Evolutionary conservation across 53 echinoderm and acorn worm species (phyloP).

Genomic region (Temnopleurus reevesii): DNA sequence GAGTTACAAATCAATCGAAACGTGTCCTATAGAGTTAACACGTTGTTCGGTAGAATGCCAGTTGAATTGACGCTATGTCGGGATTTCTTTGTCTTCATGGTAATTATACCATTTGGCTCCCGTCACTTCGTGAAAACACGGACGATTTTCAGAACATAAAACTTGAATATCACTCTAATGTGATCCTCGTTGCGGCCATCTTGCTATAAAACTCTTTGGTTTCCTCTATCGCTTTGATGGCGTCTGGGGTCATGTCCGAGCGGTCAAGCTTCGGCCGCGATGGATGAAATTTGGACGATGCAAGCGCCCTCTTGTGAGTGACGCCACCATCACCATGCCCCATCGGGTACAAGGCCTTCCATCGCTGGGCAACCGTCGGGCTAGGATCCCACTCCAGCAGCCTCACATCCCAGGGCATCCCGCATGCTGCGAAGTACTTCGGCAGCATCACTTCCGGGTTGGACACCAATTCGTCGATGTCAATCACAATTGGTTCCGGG

Average conservation of each 20-base stretch:
- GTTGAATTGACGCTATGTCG: too few species aligned
- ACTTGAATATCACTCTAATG: too few species aligned
- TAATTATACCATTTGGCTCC: too few species aligned
- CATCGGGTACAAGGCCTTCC: conserved; percentile 24
- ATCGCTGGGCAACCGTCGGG: background rate
- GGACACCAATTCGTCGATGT: conserved; percentile 52
- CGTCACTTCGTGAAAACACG: too few species aligned
- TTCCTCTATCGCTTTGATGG: conserved; percentile 45
- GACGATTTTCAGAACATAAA: too few species aligned
- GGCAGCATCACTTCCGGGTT: conserved; percentile 51
- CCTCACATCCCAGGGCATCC: conserved; percentile 56
- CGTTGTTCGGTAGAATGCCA: too few species aligned
- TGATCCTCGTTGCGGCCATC: conserved; percentile 37
- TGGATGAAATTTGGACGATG: background rate
- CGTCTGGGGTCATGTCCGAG: conserved; percentile 42
- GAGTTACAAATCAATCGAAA: too few species aligned
- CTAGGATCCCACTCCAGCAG: conserved; percentile 55
- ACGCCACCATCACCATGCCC: background rate
- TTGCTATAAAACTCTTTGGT: conserved; percentile 21
- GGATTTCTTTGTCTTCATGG: too few species aligned
- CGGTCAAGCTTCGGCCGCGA: background rate
- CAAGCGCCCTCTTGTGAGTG: background rate
- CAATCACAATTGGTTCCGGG: conserved; percentile 59
- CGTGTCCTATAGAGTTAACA: too few species aligned
- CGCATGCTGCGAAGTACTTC: conserved; percentile 61